Base-by-base conservation (phyloP, 2,888 invertebrate genomes). In the Epinotia demarniana region DNA sequence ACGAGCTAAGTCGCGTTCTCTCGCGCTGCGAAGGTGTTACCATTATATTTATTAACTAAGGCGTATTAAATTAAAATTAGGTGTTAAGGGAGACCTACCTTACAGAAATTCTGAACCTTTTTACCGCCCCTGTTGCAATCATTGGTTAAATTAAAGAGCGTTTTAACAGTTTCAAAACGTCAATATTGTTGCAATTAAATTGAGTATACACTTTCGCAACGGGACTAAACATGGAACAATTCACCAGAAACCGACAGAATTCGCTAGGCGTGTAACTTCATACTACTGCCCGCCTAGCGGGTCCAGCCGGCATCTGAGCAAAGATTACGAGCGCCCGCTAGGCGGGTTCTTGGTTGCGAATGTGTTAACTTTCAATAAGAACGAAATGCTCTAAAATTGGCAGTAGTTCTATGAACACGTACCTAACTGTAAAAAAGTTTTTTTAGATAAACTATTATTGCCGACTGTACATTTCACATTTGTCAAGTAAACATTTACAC, bases 41-140 rank as follows among this genome's bases (percentile, higher is more conserved):
- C 18, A 39, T 2, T 9, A 62, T 23, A 63, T 53, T 55, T 23
- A 63, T 53, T 55, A 39, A 72, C 64, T 66, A 72, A 64, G 72
- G 64, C 72, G 19, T 67, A 66, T 67, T 67, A 69, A 19, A 58
- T 58, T 58, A 69, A 69, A 23, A 43, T 58, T 58, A 66, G 66
- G 53, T 66, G 66, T 46, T 58, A 57, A 19, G 16, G 23, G 23
- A 19, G 43, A 62, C 39, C n/a, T 39, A 33, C 18, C 13, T 55
- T 55, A 67, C 5, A 5, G 12, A 19, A 55, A 33, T 55, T 43
- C 6, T 27, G 18, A 39, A 58, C 39, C 5, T 43, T 53, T 33
- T 58, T 19, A 57, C 19, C 39, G 55, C 3, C 9, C 18, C 19
- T 9, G n/a, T 46, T 63, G 4, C n/a, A 49, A n/a, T 33, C 33